phyloP scores from a whole-genome alignment of 2,888 invertebrate species.

The Congeria kusceri region DNA sequence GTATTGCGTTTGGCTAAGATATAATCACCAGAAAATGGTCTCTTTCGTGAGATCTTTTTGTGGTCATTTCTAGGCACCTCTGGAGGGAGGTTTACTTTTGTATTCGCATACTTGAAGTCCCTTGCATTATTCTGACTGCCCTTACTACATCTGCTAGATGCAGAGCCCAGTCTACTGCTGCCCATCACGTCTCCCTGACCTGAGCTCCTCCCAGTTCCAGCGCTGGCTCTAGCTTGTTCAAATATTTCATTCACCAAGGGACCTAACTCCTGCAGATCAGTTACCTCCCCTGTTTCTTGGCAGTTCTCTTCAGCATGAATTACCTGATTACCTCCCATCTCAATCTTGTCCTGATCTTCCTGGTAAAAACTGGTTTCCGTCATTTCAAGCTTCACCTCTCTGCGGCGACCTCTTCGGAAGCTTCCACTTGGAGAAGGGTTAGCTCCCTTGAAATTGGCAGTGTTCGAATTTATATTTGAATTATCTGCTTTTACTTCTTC shows the following conservation, averaged over 20 bases:
- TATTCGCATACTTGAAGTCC: slow-evolving; percentile 44
- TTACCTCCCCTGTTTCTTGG: slow-evolving; percentile 55
- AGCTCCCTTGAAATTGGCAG: slow-evolving; percentile 59
- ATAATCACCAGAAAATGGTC: slow-evolving; percentile 60
- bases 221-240: slow-evolving; percentile 51
- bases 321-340: slow-evolving; percentile 55
- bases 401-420: slow-evolving; percentile 52
- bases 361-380: slow-evolving; percentile 66
- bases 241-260: slow-evolving; percentile 57
- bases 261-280: slow-evolving; percentile 51
- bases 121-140: slow-evolving; percentile 40
- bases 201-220: slow-evolving; percentile 37
- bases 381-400: slow-evolving; percentile 68
- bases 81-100: slow-evolving; percentile 44
- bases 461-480: slow-evolving; percentile 21
- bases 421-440: slow-evolving; percentile 64
- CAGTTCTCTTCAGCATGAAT: slow-evolving; percentile 52
- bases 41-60: slow-evolving; percentile 21
- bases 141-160: slow-evolving; percentile 56
- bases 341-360: slow-evolving; percentile 63
- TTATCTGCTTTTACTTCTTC: slow-evolving; percentile 39
- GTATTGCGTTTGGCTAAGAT: slow-evolving; percentile 29
- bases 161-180: slow-evolving; percentile 55
- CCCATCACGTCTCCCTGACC: slow-evolving; percentile 50
- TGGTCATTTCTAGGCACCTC: slow-evolving; percentile 10